phyloP scores from a whole-genome alignment of 2,888 invertebrate genomes.

The Himalopsyche tibetana region DNA sequence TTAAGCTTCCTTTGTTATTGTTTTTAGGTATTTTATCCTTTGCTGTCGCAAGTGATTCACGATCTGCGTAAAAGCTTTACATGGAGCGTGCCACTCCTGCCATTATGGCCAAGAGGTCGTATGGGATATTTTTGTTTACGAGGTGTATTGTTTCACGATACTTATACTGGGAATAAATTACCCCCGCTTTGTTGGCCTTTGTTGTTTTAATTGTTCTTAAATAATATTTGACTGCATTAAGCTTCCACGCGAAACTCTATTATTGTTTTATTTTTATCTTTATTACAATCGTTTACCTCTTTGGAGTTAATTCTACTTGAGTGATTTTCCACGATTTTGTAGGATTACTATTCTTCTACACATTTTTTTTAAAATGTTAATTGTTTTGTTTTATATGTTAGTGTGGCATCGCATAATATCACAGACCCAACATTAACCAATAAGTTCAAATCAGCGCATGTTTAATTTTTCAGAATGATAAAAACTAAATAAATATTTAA shows the following conservation, averaged over 20 bases:
- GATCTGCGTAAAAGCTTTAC: slow-evolving; percentile 55
- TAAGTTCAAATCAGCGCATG: too few relatives aligned
- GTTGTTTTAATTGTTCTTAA: slow-evolving; percentile 42
- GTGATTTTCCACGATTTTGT: too few relatives aligned
- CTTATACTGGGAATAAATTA: slow-evolving; percentile 55
- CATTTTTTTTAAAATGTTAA: too few relatives aligned
- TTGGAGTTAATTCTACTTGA: background rate
- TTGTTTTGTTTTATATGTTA: too few relatives aligned
- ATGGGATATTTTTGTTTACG: slow-evolving; percentile 58
- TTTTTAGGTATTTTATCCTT: slow-evolving; percentile 60
- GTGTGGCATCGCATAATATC: too few relatives aligned
- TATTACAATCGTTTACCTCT: background rate
- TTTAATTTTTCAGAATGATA: too few relatives aligned
- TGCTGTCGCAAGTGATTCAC: slow-evolving; percentile 61
- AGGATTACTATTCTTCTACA: too few relatives aligned
- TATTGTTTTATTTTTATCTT: background rate
- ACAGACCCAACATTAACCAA: too few relatives aligned
- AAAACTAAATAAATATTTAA: too few relatives aligned
- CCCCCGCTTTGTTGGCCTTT: slow-evolving; percentile 17
- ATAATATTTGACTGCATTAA: slow-evolving; percentile 40
- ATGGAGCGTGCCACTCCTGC: slow-evolving; percentile 47
- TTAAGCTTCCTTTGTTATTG: slow-evolving; percentile 63
- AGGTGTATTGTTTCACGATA: slow-evolving; percentile 58
- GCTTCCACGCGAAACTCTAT: slow-evolving; percentile 18
- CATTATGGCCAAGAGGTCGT: slow-evolving; percentile 49